Base-by-base conservation (phyloP, 2,797 vertebrate species). In the Myripristis murdjan region DNA sequence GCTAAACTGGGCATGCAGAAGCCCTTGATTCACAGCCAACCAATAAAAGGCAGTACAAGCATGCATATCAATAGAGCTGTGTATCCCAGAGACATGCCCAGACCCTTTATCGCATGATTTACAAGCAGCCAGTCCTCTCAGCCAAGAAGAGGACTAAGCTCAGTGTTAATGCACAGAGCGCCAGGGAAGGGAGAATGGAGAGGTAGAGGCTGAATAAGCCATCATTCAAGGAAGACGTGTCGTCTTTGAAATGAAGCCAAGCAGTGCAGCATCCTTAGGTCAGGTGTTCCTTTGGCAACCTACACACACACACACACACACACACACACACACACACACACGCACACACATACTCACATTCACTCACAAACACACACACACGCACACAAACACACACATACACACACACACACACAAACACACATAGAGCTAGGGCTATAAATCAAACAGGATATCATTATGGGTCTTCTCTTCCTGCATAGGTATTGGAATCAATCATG, bases 211-310 rank as follows among this genome's bases (percentile, higher is more conserved):
- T 70, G 73, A 70, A 77, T 41, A 75, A 59, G 57, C 41, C 51
- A 75, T 80, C 77, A 68, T 59, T 84, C 73, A 64, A 59, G 54
- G 46, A 15, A 54, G 56, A 18, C 66, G 56, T 64, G 60, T 70
- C 24, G 73, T 70, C 70, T 75, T 85, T 85, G 23, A 85, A 67
- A 82, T 54, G 53, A 37, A 47, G 78, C 73, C 83, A 87, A n/a
- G 52, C 53, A 81, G 53, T 35, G 51, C 59, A 79, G 65, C 65
- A 64, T 83, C 85, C 66, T 70, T 73, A 68, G 71, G 58, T 84
- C 71, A 82, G 71, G 71, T 82, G 68, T 46, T 74, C 69, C 69
- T 75, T 79, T 83, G 51, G 73, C 55, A 71, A 54, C 43, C 24
- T 11, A 39, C 24, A 43, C 2, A 52, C 48, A 64, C 11, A 60